These are phyloP conservation scores for Leptinotarsa haldemani DNA, from an alignment of 2,888 invertebrate genomes.

Conservation along the genomic window DNA sequence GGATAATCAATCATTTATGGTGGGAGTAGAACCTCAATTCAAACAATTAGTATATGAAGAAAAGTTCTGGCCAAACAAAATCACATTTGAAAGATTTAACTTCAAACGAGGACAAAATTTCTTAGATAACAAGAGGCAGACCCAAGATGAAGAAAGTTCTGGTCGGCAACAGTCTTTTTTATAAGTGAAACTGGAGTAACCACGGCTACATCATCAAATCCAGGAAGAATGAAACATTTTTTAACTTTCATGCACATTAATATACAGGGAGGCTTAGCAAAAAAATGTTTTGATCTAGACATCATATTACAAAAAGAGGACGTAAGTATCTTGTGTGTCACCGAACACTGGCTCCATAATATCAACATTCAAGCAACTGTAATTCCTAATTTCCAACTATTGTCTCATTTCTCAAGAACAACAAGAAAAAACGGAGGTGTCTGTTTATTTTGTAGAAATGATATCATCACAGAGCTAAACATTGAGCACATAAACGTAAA, in stretches of 20 bases:
- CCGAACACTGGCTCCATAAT: too few relatives aligned
- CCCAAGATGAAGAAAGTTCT: not conserved
- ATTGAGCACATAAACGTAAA: too few relatives aligned
- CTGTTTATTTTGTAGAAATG: too few relatives aligned
- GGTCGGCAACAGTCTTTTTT: not conserved
- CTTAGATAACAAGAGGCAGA: not conserved
- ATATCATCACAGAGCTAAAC: too few relatives aligned
- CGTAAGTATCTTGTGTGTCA: not conserved
- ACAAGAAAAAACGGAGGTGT: too few relatives aligned
- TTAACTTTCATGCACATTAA: not conserved
- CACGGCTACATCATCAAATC: not conserved
- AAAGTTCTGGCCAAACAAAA: not conserved
- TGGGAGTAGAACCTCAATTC: too few relatives aligned
- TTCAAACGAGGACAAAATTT: not conserved
- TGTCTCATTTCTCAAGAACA: too few relatives aligned
- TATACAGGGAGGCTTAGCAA: not conserved
- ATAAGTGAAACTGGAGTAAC: not conserved
- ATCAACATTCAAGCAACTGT: too few relatives aligned
- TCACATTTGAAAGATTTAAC: not conserved
- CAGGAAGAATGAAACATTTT: not conserved
- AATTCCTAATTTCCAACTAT: too few relatives aligned
- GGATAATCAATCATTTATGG: not conserved
- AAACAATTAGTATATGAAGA: too few relatives aligned
- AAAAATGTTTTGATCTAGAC: not conserved
- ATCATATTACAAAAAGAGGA: not conserved